Evolutionary conservation across 2,797 vertebrate species (phyloP).

Genomic region (Lindbergichthys nudifrons): DNA sequence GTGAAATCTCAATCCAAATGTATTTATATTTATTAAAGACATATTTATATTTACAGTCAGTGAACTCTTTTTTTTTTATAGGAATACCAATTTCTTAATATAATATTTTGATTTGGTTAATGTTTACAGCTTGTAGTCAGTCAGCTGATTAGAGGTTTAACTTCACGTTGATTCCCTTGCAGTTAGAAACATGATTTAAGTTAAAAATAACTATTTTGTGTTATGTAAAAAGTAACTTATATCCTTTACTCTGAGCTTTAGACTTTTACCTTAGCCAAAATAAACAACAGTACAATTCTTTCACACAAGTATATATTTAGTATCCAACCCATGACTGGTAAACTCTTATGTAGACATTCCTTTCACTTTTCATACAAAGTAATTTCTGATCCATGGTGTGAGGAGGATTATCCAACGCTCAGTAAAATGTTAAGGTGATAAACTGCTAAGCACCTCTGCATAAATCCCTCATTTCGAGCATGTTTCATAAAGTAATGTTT

Average conservation of each 20-base stretch:
- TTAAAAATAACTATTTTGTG: not conserved
- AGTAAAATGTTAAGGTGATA: conserved; percentile 59
- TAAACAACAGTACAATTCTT: not conserved
- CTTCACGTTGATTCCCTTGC: not conserved
- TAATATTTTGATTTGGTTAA: not conserved
- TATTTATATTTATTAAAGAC: not conserved
- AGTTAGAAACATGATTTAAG: not conserved
- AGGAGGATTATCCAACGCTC: conserved; percentile 55
- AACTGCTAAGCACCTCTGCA: conserved; percentile 45
- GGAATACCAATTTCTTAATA: not conserved
- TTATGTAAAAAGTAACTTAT: not conserved
- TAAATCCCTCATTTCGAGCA: conserved; percentile 46
- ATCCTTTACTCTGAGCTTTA: conserved; percentile 2
- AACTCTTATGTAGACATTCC: conserved; percentile 29
- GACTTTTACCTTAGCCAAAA: not conserved
- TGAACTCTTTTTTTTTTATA: not conserved
- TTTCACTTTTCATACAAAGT: conserved; percentile 46
- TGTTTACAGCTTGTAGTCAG: not conserved
- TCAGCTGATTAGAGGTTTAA: not conserved
- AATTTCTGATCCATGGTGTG: conserved; percentile 58
- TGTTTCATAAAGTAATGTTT: conserved; percentile 13
- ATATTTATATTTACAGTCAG: not conserved
- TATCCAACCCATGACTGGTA: conserved; percentile 2
- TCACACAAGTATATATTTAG: conserved; percentile 20
- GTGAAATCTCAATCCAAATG: not conserved